These are phyloP conservation scores for Montipora efflorescens DNA, from an alignment of 64 coral and sea anemone species.

Conservation along the genomic window DNA sequence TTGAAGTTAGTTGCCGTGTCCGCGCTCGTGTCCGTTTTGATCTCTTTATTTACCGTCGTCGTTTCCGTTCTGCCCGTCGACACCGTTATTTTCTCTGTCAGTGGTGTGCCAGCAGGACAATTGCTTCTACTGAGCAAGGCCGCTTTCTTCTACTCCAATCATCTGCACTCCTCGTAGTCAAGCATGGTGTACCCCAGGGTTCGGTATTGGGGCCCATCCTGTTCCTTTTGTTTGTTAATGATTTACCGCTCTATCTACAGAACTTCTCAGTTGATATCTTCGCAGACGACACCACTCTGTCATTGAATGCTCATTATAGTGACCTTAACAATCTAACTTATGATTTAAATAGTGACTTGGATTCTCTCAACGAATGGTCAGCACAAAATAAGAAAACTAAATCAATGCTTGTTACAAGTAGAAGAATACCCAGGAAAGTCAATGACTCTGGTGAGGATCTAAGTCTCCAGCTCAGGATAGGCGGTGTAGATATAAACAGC, in stretches of 20 bases:
- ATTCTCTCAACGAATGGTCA: background rate
- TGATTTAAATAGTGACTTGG: too few species aligned
- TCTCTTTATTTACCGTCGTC: too few species aligned
- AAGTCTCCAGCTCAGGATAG: background rate
- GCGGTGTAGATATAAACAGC: background rate
- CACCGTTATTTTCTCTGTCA: background rate
- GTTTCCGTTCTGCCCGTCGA: background rate
- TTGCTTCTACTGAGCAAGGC: background rate
- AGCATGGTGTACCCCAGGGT: too few species aligned
- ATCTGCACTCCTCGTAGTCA: too few species aligned
- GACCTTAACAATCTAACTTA: too few species aligned
- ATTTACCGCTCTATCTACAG: too few species aligned
- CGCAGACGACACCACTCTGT: too few species aligned
- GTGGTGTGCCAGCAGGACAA: background rate
- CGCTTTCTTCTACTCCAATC: too few species aligned
- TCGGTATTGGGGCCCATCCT: too few species aligned
- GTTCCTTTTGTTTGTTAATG: too few species aligned
- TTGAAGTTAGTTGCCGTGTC: background rate
- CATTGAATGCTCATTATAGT: too few species aligned
- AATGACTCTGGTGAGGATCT: background rate
- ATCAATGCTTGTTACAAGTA: background rate
- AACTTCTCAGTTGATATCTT: too few species aligned
- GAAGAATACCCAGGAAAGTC: background rate
- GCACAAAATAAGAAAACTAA: background rate
- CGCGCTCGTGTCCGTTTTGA: background rate